Evolutionary conservation across 2,797 vertebrate genomes (phyloP).

Genomic region (Aselliscus stoliczkanus): DNA sequence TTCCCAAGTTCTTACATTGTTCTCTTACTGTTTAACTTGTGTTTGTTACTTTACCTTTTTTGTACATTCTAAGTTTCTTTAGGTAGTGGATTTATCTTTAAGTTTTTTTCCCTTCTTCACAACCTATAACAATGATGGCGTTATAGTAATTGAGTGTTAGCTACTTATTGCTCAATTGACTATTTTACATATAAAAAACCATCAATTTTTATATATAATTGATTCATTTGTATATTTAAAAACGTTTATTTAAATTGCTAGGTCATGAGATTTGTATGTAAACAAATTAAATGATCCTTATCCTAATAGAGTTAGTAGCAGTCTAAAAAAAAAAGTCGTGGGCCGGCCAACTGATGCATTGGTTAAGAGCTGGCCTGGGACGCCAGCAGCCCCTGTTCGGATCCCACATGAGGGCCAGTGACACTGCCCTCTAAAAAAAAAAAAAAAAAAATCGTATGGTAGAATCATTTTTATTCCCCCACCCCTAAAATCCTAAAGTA

Average conservation of each 20-base stretch:
- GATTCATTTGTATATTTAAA: slow-evolving; percentile 10
- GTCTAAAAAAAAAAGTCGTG: slow-evolving; percentile 19
- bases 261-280: neutral
- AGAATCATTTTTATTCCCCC: neutral
- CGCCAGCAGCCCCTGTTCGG: too few species aligned
- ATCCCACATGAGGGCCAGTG: too few species aligned
- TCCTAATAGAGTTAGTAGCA: neutral
- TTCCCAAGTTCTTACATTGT: neutral
- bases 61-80: neutral
- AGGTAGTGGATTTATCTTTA: neutral
- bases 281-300: neutral
- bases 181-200: neutral
- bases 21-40: neutral
- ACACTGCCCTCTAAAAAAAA: too few species aligned
- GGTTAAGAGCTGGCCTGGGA: too few species aligned
- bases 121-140: neutral
- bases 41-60: neutral
- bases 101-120: neutral
- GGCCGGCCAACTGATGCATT: too few species aligned
- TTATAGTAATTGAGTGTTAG: slow-evolving; percentile 3
- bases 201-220: neutral
- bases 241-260: slow-evolving; percentile 11
- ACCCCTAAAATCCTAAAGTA: neutral
- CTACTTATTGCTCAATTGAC: neutral
- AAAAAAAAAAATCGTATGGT: neutral